Percentiles rank a stretch among this genome's conserved stretches.
phyloP scores from a whole-genome alignment of 2,797 vertebrate genomes.

The Paramormyrops hopkinsi region DNA sequence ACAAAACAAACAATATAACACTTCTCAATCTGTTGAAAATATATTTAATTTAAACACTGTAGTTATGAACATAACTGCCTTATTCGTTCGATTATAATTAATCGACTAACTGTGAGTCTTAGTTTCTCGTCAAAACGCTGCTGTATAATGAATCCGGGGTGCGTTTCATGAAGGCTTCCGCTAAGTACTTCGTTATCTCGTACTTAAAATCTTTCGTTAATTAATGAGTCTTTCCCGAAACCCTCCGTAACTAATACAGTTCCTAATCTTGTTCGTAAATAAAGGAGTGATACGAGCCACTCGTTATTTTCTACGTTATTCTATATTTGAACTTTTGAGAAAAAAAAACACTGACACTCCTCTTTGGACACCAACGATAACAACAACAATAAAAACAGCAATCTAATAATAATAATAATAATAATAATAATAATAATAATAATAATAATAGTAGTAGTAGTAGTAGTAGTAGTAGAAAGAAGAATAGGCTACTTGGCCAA shows the following conservation, averaged over 20 bases:
- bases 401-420: background rate
- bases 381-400: background rate
- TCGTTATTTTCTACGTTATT: background rate
- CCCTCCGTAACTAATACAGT: background rate
- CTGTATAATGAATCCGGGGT: background rate
- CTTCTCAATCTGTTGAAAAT: background rate
- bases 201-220: background rate
- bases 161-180: background rate
- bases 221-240: background rate
- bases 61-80: background rate
- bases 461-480: background rate
- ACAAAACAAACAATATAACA: background rate
- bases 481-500: background rate
- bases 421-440: background rate
- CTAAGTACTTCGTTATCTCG: background rate
- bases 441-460: background rate
- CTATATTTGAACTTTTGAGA: background rate
- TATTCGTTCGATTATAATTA: background rate
- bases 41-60: background rate
- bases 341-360: background rate
- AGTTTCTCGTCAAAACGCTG: background rate
- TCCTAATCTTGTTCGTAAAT: background rate
- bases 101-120: background rate
- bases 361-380: background rate
- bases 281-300: background rate